Conservation (phyloP, 2,888 invertebrate genomes). For the Tethea ocularis region DNA sequence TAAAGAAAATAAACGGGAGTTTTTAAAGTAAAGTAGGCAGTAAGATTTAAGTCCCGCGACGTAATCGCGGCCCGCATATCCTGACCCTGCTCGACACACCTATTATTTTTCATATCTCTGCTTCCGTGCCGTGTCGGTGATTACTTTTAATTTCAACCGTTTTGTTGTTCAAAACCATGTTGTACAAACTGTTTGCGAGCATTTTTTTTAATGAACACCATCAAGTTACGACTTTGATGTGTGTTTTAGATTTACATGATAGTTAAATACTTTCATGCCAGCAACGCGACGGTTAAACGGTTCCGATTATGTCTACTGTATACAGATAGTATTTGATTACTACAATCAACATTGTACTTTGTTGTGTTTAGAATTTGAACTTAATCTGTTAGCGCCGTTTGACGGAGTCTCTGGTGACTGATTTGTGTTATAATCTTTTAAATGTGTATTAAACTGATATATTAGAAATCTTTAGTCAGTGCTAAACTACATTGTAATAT, state of each 20-base stretch:
- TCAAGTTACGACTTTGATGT: conserved; percentile 58
- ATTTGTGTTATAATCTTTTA: neutral
- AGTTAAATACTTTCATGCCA: conserved; percentile 32
- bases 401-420: neutral
- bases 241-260: conserved; percentile 55
- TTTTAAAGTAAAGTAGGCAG: conserved; percentile 8
- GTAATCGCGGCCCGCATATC: conserved; percentile 59
- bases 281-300: neutral
- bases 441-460: neutral
- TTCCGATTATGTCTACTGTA: neutral
- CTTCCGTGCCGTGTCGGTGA: conserved; percentile 61
- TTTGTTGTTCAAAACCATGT: conserved; percentile 62
- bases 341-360: neutral
- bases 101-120: conserved; percentile 75
- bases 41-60: conserved; percentile 49
- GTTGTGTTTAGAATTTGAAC: neutral
- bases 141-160: conserved; percentile 75
- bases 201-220: conserved; percentile 62
- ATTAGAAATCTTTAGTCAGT: neutral
- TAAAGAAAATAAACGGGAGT: neutral
- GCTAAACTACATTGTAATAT: neutral
- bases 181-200: conserved; percentile 62
- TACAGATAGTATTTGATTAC: neutral
- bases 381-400: neutral
- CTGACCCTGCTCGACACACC: conserved; percentile 46